A percentile compares a stretch with the other conserved stretches of the same genome.
phyloP scores from a whole-genome alignment of 2,888 invertebrate species.

The Hypena proboscidalis region DNA sequence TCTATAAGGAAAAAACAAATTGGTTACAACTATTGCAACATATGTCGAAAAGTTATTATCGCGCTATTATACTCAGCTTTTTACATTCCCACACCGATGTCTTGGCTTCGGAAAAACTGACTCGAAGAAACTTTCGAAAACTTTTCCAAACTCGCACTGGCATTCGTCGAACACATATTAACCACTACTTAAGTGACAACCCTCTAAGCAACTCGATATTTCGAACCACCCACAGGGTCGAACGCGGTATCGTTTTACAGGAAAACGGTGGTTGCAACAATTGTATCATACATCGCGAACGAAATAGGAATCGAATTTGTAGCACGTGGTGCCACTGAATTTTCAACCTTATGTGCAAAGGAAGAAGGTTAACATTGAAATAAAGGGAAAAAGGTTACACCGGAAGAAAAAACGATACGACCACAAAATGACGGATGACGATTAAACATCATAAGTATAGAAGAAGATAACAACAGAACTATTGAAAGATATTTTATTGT shows the following conservation, averaged over 20 bases:
- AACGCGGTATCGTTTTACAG: constrained; percentile 73
- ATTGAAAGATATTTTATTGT: constrained; percentile 26
- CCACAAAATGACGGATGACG: constrained; percentile 57
- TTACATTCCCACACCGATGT: too few relatives aligned
- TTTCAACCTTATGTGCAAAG: constrained; percentile 36
- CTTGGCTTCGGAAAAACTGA: too few relatives aligned
- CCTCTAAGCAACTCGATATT: constrained; percentile 62
- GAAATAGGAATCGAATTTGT: constrained; percentile 49
- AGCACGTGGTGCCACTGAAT: constrained; percentile 17
- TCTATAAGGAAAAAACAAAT: too few relatives aligned
- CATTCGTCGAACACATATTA: constrained; percentile 14
- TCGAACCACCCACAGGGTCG: constrained; percentile 66
- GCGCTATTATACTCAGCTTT: too few relatives aligned
- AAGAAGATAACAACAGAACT: constrained; percentile 27
- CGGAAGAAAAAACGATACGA: constrained; percentile 51
- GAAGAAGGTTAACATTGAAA: constrained; percentile 12
- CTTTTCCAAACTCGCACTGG: constrained; percentile 14
- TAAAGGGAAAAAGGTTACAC: constrained; percentile 12
- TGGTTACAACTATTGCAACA: too few relatives aligned
- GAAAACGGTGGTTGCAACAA: constrained; percentile 74
- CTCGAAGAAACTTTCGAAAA: background rate
- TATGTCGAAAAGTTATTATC: too few relatives aligned
- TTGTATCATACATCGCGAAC: constrained; percentile 60
- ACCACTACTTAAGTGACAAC: constrained; percentile 44
- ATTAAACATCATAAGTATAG: constrained; percentile 43